These are phyloP conservation scores for Spialia ferax DNA, from an alignment of 2,888 invertebrate species.

Conservation along the genomic window DNA sequence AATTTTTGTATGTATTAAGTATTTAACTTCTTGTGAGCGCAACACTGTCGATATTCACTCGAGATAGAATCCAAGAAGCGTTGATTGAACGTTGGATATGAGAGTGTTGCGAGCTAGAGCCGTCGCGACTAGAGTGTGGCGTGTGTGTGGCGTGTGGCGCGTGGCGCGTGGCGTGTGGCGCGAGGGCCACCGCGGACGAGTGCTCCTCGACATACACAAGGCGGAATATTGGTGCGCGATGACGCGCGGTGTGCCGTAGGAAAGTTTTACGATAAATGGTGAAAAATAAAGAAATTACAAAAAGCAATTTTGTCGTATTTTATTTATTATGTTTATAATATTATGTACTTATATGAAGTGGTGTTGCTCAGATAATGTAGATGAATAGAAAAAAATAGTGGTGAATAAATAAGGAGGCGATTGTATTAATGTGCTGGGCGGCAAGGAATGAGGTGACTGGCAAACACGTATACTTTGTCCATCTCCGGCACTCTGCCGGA, in stretches of 20 bases:
- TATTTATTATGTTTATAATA: too few relatives aligned
- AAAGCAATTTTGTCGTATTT: slow-evolving; percentile 52
- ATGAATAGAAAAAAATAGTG: too few relatives aligned
- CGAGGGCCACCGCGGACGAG: slow-evolving; percentile 36
- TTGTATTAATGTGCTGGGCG: too few relatives aligned
- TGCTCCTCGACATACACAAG: slow-evolving; percentile 78
- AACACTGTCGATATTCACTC: slow-evolving; percentile 56
- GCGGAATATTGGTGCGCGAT: slow-evolving; percentile 82
- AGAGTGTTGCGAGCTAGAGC: slow-evolving; percentile 55
- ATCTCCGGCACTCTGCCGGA: too few relatives aligned
- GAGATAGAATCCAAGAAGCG: not conserved
- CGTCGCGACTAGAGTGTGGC: slow-evolving; percentile 53
- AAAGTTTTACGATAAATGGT: slow-evolving; percentile 87
- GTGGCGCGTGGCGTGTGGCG: slow-evolving; percentile 39
- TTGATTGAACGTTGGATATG: slow-evolving; percentile 39
- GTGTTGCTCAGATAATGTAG: too few relatives aligned
- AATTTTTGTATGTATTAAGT: slow-evolving; percentile 48
- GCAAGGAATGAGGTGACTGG: too few relatives aligned
- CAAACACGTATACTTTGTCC: too few relatives aligned
- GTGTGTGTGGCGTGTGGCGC: slow-evolving; percentile 35
- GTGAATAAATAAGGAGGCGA: too few relatives aligned
- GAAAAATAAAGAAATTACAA: slow-evolving; percentile 85
- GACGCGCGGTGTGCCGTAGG: slow-evolving; percentile 84
- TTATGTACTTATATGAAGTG: too few relatives aligned
- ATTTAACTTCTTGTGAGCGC: slow-evolving; percentile 65